Evolutionary conservation across 1,140 invertebrate species (phyloP).

Genomic region (Cylas formicarius): DNA sequence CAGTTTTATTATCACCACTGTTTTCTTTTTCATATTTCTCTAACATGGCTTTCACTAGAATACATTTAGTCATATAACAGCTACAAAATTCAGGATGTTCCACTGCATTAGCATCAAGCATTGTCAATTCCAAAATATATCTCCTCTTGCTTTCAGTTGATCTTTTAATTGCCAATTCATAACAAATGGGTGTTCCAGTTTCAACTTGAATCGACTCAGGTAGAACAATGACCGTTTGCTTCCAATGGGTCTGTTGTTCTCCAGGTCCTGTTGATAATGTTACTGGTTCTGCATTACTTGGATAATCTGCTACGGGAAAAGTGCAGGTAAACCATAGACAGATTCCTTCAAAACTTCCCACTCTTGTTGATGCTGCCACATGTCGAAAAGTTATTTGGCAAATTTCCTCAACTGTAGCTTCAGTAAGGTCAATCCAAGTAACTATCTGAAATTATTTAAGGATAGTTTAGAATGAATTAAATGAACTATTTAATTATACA

Average conservation of each 20-base stretch:
- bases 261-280: constrained; percentile 67
- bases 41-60: constrained; percentile 58
- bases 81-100: constrained; percentile 70
- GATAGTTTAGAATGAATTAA: not conserved
- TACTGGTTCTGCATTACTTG: constrained; percentile 41
- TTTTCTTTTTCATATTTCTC: constrained; percentile 40
- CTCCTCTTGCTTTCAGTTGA: constrained; percentile 43
- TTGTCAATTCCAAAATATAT: constrained; percentile 61
- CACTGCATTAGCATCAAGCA: constrained; percentile 60
- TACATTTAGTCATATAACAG: constrained; percentile 71
- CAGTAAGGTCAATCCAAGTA: constrained; percentile 52
- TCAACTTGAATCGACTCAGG: constrained; percentile 49
- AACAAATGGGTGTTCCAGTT: constrained; percentile 57
- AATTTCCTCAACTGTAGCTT: constrained; percentile 47
- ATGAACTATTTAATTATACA: not conserved
- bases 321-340: constrained; percentile 59
- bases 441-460: constrained; percentile 42
- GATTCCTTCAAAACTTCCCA: constrained; percentile 62
- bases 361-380: constrained; percentile 46
- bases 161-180: constrained; percentile 54
- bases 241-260: constrained; percentile 86
- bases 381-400: constrained; percentile 42
- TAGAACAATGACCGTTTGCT: constrained; percentile 85
- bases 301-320: constrained; percentile 38
- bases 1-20: too few species aligned